Evolutionary conservation across 2,113 vertebrate species (phyloP).

Genomic region (Perca fluviatilis): DNA sequence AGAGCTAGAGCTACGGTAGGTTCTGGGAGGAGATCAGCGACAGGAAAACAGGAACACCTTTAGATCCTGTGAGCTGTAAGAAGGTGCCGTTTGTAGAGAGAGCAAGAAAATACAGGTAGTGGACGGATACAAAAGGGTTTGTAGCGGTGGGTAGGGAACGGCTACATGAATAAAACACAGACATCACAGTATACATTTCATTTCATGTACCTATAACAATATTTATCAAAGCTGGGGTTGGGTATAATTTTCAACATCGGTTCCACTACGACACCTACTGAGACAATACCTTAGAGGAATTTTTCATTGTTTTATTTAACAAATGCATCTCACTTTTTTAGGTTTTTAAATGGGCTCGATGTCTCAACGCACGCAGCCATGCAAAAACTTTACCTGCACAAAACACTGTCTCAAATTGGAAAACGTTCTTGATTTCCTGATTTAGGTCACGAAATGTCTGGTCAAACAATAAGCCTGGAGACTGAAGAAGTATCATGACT

Average conservation of each 20-base stretch:
- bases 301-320: background rate
- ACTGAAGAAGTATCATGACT: too few species aligned
- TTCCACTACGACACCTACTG: background rate
- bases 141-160: background rate
- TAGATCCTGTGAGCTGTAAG: background rate
- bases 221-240: background rate
- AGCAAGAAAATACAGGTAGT: too few species aligned
- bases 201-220: background rate
- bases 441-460: background rate
- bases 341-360: background rate
- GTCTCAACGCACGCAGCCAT: too few species aligned
- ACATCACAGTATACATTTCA: background rate
- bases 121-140: background rate
- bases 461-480: background rate
- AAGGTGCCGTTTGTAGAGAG: background rate
- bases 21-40: conserved; percentile 26
- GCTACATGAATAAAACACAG: background rate
- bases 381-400: background rate
- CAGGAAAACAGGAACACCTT: background rate
- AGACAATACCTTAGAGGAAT: background rate
- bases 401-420: background rate
- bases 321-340: background rate
- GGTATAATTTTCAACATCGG: background rate
- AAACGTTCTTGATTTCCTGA: background rate
- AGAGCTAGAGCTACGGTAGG: conserved; percentile 14